Evolutionary conservation across 2,113 vertebrate species (phyloP), one percentile per base, ranked within the genome.

Genomic region (Rallus limicola): DNA sequence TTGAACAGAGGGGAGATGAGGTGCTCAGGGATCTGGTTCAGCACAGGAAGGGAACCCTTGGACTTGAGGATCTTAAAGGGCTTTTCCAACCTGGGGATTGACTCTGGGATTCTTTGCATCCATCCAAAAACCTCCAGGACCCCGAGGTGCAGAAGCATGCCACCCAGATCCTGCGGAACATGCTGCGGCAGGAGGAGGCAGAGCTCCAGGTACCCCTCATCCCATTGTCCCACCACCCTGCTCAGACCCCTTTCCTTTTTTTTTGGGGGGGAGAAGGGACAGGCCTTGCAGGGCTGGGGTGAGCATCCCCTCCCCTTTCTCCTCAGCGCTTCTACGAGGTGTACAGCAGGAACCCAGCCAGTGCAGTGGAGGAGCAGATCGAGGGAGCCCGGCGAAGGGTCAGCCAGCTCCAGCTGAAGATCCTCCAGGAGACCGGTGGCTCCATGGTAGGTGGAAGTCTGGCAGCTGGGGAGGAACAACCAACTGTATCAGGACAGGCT

Each of bases 131-230:
- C 42, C 20, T 21, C 58, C 81, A 99, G 99, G 98, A 99, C 86
- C 98, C 99, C 0, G 98, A 99, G 94, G 98, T 99, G 65, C 99
- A 99, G 95, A 99, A 98, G 92, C 99, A 99, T 13, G 99, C 99
- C 24, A 97, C 98, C 36, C 98, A 99, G 97, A 99, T 99, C 90
- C 99, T 99, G 79, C 97, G 97, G 60, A 99, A 99, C 90, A 99
- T 99, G 99, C 97, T 99, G 97, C 97, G 98, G 71, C 99, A 99
- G 95, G 99, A 99, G 89, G 99, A 99, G 94, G 98, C 98, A 1
- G 99, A 99, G n/a, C 95, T 99, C 25, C 99, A 99, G 99, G 99
- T 99, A 94, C 44, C 8, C 44, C 31, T 19, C 48, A 4, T 6
- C 55, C 55, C 19, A 0, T 24, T 8, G 0, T 20, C 55, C 55